These are phyloP conservation scores for Callosobruchus maculatus DNA, from an alignment of 2,888 invertebrate species.

Conservation along the genomic window DNA sequence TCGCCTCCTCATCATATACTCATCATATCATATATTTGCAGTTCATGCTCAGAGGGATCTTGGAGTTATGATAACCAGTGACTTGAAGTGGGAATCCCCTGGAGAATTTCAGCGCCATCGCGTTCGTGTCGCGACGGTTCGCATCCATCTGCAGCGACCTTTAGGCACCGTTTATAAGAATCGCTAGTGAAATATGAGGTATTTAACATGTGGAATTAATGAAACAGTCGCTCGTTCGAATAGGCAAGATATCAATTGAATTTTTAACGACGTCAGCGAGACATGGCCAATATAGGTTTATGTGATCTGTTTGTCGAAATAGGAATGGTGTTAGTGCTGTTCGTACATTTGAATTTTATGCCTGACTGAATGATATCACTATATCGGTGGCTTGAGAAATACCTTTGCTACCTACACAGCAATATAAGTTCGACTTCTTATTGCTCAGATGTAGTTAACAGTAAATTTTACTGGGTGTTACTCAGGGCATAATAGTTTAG, in stretches of 20 bases:
- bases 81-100: too few species aligned
- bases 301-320: background rate
- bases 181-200: background rate
- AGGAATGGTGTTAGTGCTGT: background rate
- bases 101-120: too few species aligned
- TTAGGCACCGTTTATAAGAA: background rate
- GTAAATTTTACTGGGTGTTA: background rate
- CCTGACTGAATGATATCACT: background rate
- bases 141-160: background rate
- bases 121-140: too few species aligned
- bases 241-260: background rate
- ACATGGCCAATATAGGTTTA: background rate
- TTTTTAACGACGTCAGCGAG: background rate
- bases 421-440: background rate
- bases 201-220: background rate
- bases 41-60: too few species aligned
- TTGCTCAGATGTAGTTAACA: background rate
- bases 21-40: too few species aligned
- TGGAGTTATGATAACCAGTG: too few species aligned
- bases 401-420: background rate
- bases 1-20: too few species aligned
- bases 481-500: background rate
- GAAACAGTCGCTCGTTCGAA: background rate
- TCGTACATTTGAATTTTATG: background rate
- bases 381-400: background rate